Conservation (phyloP, 2,888 invertebrate genomes). For the Drosophila stalkeri region DNA sequence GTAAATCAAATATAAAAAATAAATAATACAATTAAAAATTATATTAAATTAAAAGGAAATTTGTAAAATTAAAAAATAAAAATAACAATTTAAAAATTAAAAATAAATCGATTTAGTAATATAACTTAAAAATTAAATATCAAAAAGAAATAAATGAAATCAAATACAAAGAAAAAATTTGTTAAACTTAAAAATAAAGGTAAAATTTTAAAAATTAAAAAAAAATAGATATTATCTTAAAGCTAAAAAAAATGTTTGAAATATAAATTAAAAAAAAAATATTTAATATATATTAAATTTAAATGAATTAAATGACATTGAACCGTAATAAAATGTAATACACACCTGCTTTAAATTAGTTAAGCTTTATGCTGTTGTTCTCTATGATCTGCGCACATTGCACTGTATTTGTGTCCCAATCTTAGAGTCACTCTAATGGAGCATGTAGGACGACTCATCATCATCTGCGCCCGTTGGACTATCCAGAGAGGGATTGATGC, state of each 20-base stretch:
- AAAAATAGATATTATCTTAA: too few relatives aligned
- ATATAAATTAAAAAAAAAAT: background rate
- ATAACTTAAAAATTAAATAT: too few relatives aligned
- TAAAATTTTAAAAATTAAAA: background rate
- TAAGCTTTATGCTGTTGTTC: constrained; percentile 30
- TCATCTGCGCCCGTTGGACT: constrained; percentile 89
- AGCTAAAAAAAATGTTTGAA: too few relatives aligned
- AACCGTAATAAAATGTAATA: background rate
- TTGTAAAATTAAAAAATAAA: too few relatives aligned
- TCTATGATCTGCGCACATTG: constrained; percentile 63
- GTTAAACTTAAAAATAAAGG: too few relatives aligned
- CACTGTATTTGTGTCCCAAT: constrained; percentile 60
- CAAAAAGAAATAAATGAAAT: background rate
- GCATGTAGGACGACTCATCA: constrained; percentile 83
- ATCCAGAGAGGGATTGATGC: constrained; percentile 94
- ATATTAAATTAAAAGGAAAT: too few relatives aligned
- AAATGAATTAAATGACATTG: background rate
- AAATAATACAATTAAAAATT: too few relatives aligned
- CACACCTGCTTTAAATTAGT: constrained; percentile 59
- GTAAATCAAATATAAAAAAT: too few relatives aligned
- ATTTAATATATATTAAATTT: background rate
- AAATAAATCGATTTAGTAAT: too few relatives aligned
- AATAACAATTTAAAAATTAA: background rate
- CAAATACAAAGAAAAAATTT: background rate
- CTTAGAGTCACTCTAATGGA: constrained; percentile 66